phyloP scores from a whole-genome alignment of 2,797 vertebrate species.

The Myotis myotis region DNA sequence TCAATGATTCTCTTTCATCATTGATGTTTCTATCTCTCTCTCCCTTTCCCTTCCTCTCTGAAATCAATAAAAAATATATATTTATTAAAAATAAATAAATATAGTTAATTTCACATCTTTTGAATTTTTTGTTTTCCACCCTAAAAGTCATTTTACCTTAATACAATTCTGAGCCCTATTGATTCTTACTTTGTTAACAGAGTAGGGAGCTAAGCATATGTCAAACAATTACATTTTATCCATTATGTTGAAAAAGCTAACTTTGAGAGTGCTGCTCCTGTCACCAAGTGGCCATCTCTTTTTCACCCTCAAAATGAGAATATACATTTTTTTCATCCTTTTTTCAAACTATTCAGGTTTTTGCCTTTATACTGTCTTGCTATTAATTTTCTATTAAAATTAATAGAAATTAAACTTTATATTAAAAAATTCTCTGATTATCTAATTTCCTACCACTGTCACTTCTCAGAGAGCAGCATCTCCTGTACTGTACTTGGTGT shows the following conservation, averaged over 20 bases:
- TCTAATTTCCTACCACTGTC: not conserved
- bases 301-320: not conserved
- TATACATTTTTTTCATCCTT: not conserved
- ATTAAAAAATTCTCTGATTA: not conserved
- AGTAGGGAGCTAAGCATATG: not conserved
- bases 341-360: not conserved
- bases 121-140: not conserved
- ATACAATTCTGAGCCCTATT: not conserved
- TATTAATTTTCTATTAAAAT: not conserved
- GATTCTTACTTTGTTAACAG: not conserved
- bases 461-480: not conserved
- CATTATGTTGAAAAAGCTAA: not conserved
- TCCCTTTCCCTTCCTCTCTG: too few species aligned
- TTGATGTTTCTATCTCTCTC: too few species aligned
- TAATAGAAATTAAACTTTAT: not conserved
- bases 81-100: not conserved
- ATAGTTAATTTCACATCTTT: not conserved
- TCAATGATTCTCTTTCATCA: too few species aligned
- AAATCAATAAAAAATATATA: not conserved
- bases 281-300: not conserved
- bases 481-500: accelerated
- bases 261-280: not conserved
- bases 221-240: not conserved
- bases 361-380: not conserved
- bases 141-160: not conserved